Base-by-base conservation (phyloP, 2,113 vertebrate genomes). In the Eretmochelys imbricata region DNA sequence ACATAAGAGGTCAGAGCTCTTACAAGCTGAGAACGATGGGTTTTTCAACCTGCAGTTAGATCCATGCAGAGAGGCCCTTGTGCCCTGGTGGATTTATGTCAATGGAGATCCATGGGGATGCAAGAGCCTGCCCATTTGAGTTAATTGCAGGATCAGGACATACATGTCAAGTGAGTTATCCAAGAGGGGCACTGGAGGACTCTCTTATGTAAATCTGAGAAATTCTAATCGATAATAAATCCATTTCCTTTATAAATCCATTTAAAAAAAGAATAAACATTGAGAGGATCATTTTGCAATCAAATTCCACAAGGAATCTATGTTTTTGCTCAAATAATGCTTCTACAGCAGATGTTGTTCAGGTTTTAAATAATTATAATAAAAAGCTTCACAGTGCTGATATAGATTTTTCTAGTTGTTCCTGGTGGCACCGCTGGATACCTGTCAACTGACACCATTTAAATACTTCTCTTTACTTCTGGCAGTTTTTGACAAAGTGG, bases 381-480 rank as follows among this genome's bases (percentile, higher is more conserved):
- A 22, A n/a, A n/a, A 69, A 72, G n/a, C n/a, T 72, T 72, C n/a
- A 20, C 35, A 38, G n/a, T 38, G 19, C 65, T 38, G 19, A 72
- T 72, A 72, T 38, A 72, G 65, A 72, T 72, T 38, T 62, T 72
- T 72, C n/a, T 38, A 22, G 5, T 38, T 72, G n/a, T n/a, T 72
- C 65, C n/a, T 72, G 65, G 17, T 72, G n/a, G 65, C 65, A 38
- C 65, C 5, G 19, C 65, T 72, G 65, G 65, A 20, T 38, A 38
- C n/a, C 38, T 72, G 65, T 72, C n/a, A 72, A 72, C 19, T 22
- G 65, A 82, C 65, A 69, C 83, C 57, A 35, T 93, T 94, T 89
- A 90, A 96, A 94, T 75, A 84, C 20, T 93, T 94, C 80, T 93
- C 69, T 84, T 91, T 85, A 92, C 85, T 93, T 95, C 76, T 87